These are phyloP conservation scores for Taurulus bubalis DNA, from an alignment of 2,113 vertebrate species.

Conservation along the genomic window DNA sequence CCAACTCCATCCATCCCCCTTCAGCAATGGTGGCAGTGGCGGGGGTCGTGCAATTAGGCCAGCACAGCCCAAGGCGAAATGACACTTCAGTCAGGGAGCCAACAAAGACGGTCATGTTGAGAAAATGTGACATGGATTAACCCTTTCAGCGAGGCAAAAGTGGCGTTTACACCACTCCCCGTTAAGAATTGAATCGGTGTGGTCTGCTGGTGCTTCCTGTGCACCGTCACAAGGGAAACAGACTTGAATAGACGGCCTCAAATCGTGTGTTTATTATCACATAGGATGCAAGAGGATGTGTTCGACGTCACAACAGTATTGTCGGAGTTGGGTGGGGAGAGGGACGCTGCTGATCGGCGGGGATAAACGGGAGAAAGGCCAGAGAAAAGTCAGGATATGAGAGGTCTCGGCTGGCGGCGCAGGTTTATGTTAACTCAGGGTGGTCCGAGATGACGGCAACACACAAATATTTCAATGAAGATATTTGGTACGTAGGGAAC, in stretches of 20 bases:
- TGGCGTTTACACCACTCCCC: constrained; percentile 20
- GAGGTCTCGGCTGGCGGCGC: constrained; percentile 48
- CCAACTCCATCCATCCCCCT: constrained; percentile 43
- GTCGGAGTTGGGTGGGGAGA: background rate
- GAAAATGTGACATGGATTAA: constrained; percentile 64
- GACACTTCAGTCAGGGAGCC: constrained; percentile 54
- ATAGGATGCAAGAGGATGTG: constrained; percentile 43
- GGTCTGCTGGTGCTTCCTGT: constrained; percentile 35
- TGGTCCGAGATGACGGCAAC: constrained; percentile 78
- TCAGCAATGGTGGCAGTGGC: background rate
- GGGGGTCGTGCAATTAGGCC: constrained; percentile 63
- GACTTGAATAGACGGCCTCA: constrained; percentile 24
- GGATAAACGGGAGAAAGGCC: constrained; percentile 21
- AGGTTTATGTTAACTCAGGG: constrained; percentile 80
- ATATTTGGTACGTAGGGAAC: constrained; percentile 51
- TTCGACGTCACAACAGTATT: constrained; percentile 32
- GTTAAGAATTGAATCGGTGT: background rate
- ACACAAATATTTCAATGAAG: constrained; percentile 79
- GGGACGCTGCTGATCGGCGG: constrained; percentile 19
- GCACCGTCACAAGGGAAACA: constrained; percentile 28
- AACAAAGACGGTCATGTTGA: constrained; percentile 57
- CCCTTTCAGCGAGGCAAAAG: constrained; percentile 46
- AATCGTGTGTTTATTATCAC: constrained; percentile 47
- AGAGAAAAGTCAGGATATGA: constrained; percentile 50
- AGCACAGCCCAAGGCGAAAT: constrained; percentile 56